Conservation (phyloP, 2,113 vertebrate genomes). For the Melanostigma gelatinosum region DNA sequence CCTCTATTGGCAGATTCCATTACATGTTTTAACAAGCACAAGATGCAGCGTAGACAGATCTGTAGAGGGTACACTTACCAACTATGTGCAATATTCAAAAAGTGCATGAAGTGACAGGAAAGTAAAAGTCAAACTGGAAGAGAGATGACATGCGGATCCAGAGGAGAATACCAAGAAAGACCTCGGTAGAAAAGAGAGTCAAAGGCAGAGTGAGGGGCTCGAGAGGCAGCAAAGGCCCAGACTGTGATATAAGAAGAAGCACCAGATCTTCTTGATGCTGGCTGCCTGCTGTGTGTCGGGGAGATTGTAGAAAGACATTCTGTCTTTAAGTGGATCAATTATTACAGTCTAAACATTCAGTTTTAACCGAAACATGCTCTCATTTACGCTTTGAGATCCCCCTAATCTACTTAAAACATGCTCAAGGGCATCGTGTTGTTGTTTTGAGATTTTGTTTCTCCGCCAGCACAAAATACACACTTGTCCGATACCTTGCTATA, state of each 20-base stretch:
- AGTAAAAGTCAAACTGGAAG: slow-evolving; percentile 2
- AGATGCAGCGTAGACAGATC: slow-evolving; percentile 7
- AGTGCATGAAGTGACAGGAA: slow-evolving; percentile 28
- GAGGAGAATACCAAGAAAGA: slow-evolving; percentile 42
- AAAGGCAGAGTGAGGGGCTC: slow-evolving; percentile 32
- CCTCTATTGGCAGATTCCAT: background rate
- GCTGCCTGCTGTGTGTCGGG: slow-evolving; percentile 37
- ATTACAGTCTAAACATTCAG: slow-evolving; percentile 25
- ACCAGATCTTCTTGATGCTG: slow-evolving; percentile 36
- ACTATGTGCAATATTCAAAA: slow-evolving; percentile 11
- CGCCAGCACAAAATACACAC: background rate
- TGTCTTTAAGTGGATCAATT: slow-evolving; percentile 55
- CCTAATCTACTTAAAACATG: slow-evolving; percentile 52
- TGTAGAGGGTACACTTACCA: background rate
- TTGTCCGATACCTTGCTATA: slow-evolving; percentile 15
- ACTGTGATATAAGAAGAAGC: slow-evolving; percentile 34
- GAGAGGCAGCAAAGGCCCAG: slow-evolving; percentile 38
- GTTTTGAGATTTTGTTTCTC: slow-evolving; percentile 25
- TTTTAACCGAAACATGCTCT: slow-evolving; percentile 57
- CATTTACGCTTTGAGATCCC: slow-evolving; percentile 24
- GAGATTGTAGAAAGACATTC: slow-evolving; percentile 34
- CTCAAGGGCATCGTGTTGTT: slow-evolving; percentile 34
- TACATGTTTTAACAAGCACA: slow-evolving; percentile 9
- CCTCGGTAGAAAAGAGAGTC: slow-evolving; percentile 25
- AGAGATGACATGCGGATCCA: slow-evolving; percentile 5